phyloP scores from a whole-genome alignment of 2,113 vertebrate genomes.

The Indicator maculatus region DNA sequence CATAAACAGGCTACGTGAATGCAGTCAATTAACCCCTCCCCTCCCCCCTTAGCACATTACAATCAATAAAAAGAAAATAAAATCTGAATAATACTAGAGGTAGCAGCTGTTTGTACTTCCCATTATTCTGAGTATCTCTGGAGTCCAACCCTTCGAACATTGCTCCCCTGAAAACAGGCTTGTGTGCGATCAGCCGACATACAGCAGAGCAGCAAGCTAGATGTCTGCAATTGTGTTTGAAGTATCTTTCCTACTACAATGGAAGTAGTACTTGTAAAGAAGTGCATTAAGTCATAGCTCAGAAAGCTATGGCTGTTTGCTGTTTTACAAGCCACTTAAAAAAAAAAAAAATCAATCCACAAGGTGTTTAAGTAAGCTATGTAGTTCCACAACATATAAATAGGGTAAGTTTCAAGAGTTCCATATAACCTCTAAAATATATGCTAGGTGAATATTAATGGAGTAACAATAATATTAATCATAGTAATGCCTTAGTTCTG shows the following conservation, averaged over 20 bases:
- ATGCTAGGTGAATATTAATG: slow-evolving; percentile 77
- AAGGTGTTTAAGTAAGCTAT: slow-evolving; percentile 69
- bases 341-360: slow-evolving; percentile 17
- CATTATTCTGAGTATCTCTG: slow-evolving; percentile 72
- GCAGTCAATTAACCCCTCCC: slow-evolving; percentile 53
- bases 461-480: slow-evolving; percentile 77
- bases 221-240: slow-evolving; percentile 49
- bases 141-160: slow-evolving; percentile 67
- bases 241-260: slow-evolving; percentile 45
- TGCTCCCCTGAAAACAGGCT: slow-evolving; percentile 68
- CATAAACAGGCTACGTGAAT: slow-evolving; percentile 69
- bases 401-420: slow-evolving; percentile 75
- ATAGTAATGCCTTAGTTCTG: slow-evolving; percentile 66
- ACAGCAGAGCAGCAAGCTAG: slow-evolving; percentile 42
- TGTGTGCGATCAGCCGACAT: slow-evolving; percentile 42
- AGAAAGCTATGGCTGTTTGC: slow-evolving; percentile 45
- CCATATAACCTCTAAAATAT: slow-evolving; percentile 76
- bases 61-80: slow-evolving; percentile 80
- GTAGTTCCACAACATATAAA: slow-evolving; percentile 78
- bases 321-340: slow-evolving; percentile 50
- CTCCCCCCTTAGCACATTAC: slow-evolving; percentile 65
- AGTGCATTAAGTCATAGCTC: slow-evolving; percentile 61
- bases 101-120: slow-evolving; percentile 94
- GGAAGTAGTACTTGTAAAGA: slow-evolving; percentile 51
- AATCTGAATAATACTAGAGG: slow-evolving; percentile 90